These are phyloP conservation scores for Limnephilus rhombicus DNA, from an alignment of 2,888 invertebrate species.

Conservation along the genomic window DNA sequence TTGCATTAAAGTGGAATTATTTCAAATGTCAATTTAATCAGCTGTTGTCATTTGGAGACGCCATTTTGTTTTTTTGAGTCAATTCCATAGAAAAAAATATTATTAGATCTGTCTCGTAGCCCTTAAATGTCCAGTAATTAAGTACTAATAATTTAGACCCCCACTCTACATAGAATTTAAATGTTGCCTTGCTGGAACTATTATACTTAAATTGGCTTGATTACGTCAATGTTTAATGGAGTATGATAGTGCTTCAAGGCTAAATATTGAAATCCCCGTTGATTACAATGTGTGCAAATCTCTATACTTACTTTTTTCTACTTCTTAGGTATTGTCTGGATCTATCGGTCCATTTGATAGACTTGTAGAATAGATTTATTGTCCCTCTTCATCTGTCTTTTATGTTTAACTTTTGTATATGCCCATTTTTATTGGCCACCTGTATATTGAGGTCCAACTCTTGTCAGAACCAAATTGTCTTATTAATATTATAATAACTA, in stretches of 20 bases:
- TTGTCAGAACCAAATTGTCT: conserved; percentile 56
- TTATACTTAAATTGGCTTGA: conserved; percentile 42
- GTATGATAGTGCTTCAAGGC: conserved; percentile 49
- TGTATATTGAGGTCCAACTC: conserved; percentile 58
- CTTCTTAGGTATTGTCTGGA: conserved; percentile 26
- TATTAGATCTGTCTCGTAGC: conserved; percentile 38
- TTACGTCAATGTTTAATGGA: conserved; percentile 30
- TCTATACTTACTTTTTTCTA: conserved; percentile 2
- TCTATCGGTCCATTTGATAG: conserved; percentile 15
- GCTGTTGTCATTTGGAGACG: not conserved
- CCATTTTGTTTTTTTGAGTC: not conserved
- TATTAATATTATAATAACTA: not conserved
- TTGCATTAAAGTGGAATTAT: not conserved
- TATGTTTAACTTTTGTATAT: conserved; percentile 55
- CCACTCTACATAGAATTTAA: not conserved
- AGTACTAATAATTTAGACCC: conserved; percentile 15
- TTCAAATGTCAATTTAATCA: not conserved
- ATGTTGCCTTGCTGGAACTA: not conserved
- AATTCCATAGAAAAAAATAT: not conserved
- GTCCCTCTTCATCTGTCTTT: conserved; percentile 52
- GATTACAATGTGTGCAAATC: not conserved
- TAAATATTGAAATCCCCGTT: not conserved
- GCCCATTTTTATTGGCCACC: conserved; percentile 52
- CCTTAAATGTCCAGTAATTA: conserved; percentile 31
- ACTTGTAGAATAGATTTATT: conserved; percentile 46